Evolutionary conservation across 2,888 invertebrate species (phyloP).

Genomic region (Xylophagus ater): DNA sequence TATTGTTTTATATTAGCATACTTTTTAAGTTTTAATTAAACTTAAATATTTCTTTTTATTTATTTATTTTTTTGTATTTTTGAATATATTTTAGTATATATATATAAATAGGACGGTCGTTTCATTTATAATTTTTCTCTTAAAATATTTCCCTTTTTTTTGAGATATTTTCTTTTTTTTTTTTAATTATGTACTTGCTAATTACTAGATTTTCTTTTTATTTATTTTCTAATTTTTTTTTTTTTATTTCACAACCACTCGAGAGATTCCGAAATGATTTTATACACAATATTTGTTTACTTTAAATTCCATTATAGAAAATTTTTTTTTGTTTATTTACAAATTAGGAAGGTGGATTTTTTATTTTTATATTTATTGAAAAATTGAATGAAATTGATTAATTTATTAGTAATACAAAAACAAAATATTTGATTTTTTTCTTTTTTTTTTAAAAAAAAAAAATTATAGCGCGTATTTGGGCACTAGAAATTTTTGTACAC

Average conservation of each 20-base stretch:
- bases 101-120: conserved; percentile 24
- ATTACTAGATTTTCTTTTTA: conserved; percentile 17
- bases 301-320: conserved; percentile 8
- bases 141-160: conserved; percentile 16
- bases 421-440: too few relatives aligned
- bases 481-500: too few relatives aligned
- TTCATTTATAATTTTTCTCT: conserved; percentile 11
- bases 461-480: too few relatives aligned
- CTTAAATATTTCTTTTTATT: neutral
- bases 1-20: too few relatives aligned
- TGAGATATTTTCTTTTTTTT: conserved; percentile 8
- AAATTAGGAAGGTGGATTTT: too few relatives aligned
- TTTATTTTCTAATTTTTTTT: conserved; percentile 14
- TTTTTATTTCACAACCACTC: conserved; percentile 24
- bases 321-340: conserved; percentile 14
- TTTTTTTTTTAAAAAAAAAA: too few relatives aligned
- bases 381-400: too few relatives aligned
- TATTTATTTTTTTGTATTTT: neutral
- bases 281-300: conserved; percentile 15
- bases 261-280: conserved; percentile 22
- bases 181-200: conserved; percentile 16
- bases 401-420: too few relatives aligned
- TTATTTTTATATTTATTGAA: too few relatives aligned
- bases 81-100: conserved; percentile 11
- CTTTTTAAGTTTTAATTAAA: too few relatives aligned